phyloP scores from a whole-genome alignment of 2,113 vertebrate genomes.

The Cygnus atratus region DNA sequence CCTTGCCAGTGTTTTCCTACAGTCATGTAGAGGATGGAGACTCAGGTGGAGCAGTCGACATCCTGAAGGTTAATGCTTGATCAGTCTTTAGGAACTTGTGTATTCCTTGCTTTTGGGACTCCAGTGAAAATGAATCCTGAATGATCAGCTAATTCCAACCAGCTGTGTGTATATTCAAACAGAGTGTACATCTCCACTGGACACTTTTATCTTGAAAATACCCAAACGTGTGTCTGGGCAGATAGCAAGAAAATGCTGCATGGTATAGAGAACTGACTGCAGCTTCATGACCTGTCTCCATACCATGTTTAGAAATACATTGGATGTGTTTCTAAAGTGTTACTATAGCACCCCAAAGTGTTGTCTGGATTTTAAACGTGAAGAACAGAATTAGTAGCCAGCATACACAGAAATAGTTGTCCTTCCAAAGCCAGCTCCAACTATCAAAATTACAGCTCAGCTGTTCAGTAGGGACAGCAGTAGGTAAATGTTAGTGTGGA shows the following conservation, averaged over 20 bases:
- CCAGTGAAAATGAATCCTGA: not conserved
- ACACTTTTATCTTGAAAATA: not conserved
- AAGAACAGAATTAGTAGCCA: not conserved
- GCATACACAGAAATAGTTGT: not conserved
- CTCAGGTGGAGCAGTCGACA: not conserved
- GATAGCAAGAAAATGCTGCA: not conserved
- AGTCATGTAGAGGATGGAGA: not conserved
- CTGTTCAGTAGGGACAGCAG: not conserved
- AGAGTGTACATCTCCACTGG: not conserved
- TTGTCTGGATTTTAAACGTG: not conserved
- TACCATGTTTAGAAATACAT: not conserved
- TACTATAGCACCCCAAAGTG: not conserved
- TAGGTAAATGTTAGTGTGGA: not conserved
- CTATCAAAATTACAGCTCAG: not conserved
- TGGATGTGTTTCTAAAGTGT: not conserved
- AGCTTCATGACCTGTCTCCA: not conserved
- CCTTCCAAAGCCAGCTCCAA: not conserved
- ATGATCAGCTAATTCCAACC: not conserved
- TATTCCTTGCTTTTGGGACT: not conserved
- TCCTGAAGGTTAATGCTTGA: not conserved
- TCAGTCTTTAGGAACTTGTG: not conserved
- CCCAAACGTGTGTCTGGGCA: not conserved
- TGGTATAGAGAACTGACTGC: not conserved
- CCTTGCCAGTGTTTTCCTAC: not conserved
- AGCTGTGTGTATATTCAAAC: not conserved